Base-by-base conservation (phyloP, 2,888 invertebrate species). In the Acanthosepion pharaonis region DNA sequence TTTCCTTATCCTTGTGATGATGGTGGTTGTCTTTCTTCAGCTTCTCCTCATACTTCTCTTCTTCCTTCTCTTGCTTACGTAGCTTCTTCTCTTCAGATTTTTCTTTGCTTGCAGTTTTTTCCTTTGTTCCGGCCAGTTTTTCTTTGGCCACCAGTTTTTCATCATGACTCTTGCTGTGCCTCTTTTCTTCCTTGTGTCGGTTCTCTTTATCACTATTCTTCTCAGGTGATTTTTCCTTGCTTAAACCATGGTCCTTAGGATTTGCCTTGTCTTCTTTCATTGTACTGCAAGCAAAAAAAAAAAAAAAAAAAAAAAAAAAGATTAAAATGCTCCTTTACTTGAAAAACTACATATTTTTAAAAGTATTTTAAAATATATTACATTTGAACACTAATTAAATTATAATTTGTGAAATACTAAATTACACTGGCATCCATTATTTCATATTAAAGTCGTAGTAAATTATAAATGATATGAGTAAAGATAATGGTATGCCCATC, bases 11-110 rank as follows among this genome's bases (percentile, higher is more conserved):
- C 94, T 96, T 95, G 78, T 95, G 95, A 25, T 95, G 94, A 92
- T 96, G 95, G 78, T 95, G 95, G n/a, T 95, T 94, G n/a, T 95
- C 96, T 91, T 95, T 94, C 64, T 95, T 95, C n/a, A 94, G 94
- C 49, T 94, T 94, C 94, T 95, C 94, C 49, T 94, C 95, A 51
- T 92, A 49, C 15, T 92, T 51, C 25, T 94, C 94, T n/a, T 94
- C 95, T 49, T 94, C 94, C 53, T 94, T 93, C n/a, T 94, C 92
- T 94, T 91, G 91, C 28, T 55, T 94, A n/a, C 78, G 91, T 23
- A 48, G 92, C 53, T 94, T 91, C 48, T 55, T 91, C 91, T 94
- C 91, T 49, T 95, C 94, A 49, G 91, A 94, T 48, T 94, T 95
- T 93, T 95, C 94, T 49, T 94, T 94, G 91, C 95, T 95, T 18